Base-by-base conservation (phyloP, 2,797 vertebrate species). In the Anguilla megastoma region DNA sequence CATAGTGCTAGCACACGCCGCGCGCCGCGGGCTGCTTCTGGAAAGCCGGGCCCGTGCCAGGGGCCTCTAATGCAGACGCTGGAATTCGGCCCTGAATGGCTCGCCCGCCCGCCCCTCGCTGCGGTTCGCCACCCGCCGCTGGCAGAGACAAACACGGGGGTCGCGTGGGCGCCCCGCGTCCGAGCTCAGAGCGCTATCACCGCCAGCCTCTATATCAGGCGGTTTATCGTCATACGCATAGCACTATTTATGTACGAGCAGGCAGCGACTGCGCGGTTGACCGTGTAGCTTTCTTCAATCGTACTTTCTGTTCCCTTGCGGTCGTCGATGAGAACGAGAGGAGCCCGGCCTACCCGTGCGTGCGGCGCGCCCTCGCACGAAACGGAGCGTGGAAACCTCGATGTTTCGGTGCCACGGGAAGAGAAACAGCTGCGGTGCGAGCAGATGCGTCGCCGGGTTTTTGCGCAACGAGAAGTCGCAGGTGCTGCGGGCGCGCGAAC, bases 1-100 rank as follows among this genome's bases (percentile, higher is more conserved):
- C 86, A 54, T 71, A 83, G 56, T 90, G 71, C 88, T 36, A 36
- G 36, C 1, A 2, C 36, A 36, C 36, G 50, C 50, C 50, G 9
- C 5, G 90, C 93, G 94, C 92, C 93, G 92, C 93, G 92, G 90
- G 93, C 92, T 93, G 95, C 90, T 96, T 97, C 94, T 96, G 93
- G 94, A 96, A 96, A 93, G 91, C 92, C 93, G 91, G 91, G 91
- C 92, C 94, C 92, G 88, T 92, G 86, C 88, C 84, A 54, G 93
- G 86, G 93, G 91, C 93, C 91, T 93, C 90, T 36, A 36, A 87
- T 88, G 60, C 82, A 0, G 85, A 90, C 90, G 91, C 92, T 93
- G 90, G 93, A 91, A 91, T 94, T 92, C 84, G 92, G 93, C 90
- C 88, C 90, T 92, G 92, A 95, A 92, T 92, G 94, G 94, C 36